Evolutionary conservation across 2,888 invertebrate genomes (phyloP), one percentile per base, ranked within the genome.

Genomic region (Neoaliturus tenellus): DNA sequence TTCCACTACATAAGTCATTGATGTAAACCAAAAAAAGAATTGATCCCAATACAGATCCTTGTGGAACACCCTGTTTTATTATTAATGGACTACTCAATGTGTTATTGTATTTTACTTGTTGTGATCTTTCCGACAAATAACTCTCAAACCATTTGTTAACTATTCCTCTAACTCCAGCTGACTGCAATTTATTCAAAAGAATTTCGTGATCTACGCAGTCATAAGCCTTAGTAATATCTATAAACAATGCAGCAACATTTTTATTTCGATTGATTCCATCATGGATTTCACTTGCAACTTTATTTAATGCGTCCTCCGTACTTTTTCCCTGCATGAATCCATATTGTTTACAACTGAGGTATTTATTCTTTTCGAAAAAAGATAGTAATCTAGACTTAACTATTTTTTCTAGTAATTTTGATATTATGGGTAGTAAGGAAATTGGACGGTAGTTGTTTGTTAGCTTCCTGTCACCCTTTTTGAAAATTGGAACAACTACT

Each of bases 331-430:
- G 17, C 6, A 17, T 67, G 67, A 67, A 67, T 5, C 67, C 67
- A n/a, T 8, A 67, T 67, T 67, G 67, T n/a, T 31, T 31, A n/a
- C 14, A 4, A 4, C n/a, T 31, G 5, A 67, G 17, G 23, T 23
- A 58, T 33, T 67, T 28, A n/a, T 2, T 67, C 31, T 31, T 33
- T 8, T 67, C 33, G 10, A 67, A 31, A n/a, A 6, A 67, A 6
- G 67, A 67, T n/a, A 67, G 6, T 8, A 67, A 31, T 12, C 67
- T 31, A 1, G 31, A 17, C n/a, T 67, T 67, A 1, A 67, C 35
- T 17, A 67, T 4, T 33, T 67, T 67, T n/a, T 67, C 67, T 67
- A 67, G 31, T n/a, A 67, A 14, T n/a, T 67, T 67, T 33, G 67
- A 6, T 17, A 67, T 17, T 0, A 67, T 14, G 6, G 67, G n/a